These are phyloP conservation scores for Xyrauchen texanus DNA, from an alignment of 2,113 vertebrate species.

Conservation along the genomic window DNA sequence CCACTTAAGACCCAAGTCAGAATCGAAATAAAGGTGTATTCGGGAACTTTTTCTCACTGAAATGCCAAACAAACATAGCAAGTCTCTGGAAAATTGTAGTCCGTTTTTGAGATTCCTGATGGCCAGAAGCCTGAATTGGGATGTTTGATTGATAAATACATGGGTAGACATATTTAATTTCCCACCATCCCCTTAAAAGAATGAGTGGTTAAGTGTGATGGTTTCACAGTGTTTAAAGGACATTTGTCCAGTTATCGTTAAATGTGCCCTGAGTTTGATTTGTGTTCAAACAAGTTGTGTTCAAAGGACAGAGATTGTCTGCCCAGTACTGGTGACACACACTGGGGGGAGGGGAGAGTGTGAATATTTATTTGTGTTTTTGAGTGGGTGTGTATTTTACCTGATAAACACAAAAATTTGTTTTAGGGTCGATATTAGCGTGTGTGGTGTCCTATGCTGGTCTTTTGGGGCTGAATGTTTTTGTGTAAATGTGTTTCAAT, in stretches of 20 bases:
- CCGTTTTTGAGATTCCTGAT: slow-evolving; percentile 33
- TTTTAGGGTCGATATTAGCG: slow-evolving; percentile 12
- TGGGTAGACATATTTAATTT: not conserved
- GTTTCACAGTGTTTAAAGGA: too few relatives aligned
- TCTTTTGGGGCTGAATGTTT: slow-evolving; percentile 12
- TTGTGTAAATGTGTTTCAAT: slow-evolving; percentile 33
- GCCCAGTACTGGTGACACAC: not conserved
- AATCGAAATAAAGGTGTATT: slow-evolving; percentile 56
- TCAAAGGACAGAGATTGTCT: not conserved
- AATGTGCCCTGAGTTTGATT: not conserved
- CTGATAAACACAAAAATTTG: slow-evolving; percentile 32
- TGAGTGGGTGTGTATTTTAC: slow-evolving; percentile 14
- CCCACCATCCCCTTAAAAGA: slow-evolving; percentile 21
- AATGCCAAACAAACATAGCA: slow-evolving; percentile 52
- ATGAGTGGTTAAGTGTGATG: slow-evolving; percentile 26
- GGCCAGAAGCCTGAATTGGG: not conserved
- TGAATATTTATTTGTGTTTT: slow-evolving; percentile 5
- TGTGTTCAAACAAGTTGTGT: not conserved
- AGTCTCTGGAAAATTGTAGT: slow-evolving; percentile 33
- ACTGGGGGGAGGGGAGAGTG: not conserved
- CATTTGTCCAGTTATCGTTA: too few relatives aligned
- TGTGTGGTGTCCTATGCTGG: not conserved
- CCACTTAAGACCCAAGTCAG: slow-evolving; percentile 60
- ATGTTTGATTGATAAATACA: slow-evolving; percentile 3
- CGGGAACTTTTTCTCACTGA: slow-evolving; percentile 55